phyloP scores from a whole-genome alignment of 2,797 vertebrate species.

The Pantherophis alleghaniensis region DNA sequence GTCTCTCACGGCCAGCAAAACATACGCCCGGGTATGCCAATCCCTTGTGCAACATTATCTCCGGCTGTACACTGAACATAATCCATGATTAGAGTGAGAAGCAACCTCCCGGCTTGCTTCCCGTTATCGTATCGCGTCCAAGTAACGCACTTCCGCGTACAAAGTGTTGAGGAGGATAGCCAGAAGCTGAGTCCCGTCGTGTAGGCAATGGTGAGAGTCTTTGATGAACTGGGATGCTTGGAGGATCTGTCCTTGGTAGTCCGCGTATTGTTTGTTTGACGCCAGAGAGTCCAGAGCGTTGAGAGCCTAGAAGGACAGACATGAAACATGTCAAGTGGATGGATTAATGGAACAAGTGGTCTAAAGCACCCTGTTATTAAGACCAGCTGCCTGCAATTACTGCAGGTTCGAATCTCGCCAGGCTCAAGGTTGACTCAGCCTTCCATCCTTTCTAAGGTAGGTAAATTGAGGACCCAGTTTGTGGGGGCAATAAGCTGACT shows the following conservation, averaged over 20 bases:
- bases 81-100: not conserved
- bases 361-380: too few species aligned
- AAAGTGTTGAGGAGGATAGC: conserved; percentile 86
- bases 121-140: conserved; percentile 87
- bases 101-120: not conserved
- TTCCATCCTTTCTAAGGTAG: too few species aligned
- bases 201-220: conserved; percentile 87
- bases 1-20: conserved; percentile 24
- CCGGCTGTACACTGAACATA: conserved; percentile 57
- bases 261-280: conserved; percentile 86
- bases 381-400: too few species aligned
- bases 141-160: conserved; percentile 89
- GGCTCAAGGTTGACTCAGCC: too few species aligned
- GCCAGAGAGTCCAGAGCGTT: conserved; percentile 83
- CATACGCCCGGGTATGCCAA: conserved; percentile 32
- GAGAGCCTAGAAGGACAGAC: conserved; percentile 76
- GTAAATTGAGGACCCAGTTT: too few species aligned
- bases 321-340: not conserved
- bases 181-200: conserved; percentile 84
- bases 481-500: too few species aligned
- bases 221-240: conserved; percentile 88
- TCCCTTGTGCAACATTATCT: conserved; percentile 51
- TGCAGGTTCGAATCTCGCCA: too few species aligned
- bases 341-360: too few species aligned
- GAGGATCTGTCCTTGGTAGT: conserved; percentile 82